Conservation (phyloP, 2,888 invertebrate species). For the Tinea pellionella region DNA sequence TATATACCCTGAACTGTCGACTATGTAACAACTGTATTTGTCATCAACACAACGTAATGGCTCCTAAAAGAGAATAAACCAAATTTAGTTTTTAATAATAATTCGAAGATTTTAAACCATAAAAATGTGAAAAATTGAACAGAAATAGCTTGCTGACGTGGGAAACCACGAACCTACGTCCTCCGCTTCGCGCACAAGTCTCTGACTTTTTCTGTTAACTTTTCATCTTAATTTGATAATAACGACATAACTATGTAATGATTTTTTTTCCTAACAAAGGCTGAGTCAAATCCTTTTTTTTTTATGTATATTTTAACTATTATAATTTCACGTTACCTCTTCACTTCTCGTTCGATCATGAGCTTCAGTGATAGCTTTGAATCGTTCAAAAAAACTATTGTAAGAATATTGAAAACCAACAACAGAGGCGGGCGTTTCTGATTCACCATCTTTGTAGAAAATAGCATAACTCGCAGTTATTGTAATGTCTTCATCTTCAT, state of each 20-base stretch:
- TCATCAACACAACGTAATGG: conserved; percentile 59
- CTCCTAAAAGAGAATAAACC: conserved; percentile 30
- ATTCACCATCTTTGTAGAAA: conserved; percentile 80
- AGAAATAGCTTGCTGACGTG: no score
- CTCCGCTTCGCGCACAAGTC: no score
- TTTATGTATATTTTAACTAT: no score
- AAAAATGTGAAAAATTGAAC: no score
- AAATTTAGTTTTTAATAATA: no score
- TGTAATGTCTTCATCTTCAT: conserved; percentile 65
- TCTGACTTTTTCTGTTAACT: no score
- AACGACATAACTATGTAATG: no score
- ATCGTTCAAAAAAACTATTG: conserved; percentile 73
- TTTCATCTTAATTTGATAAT: no score
- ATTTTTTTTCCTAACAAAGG: no score
- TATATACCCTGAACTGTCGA: conserved; percentile 92
- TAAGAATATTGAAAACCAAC: conserved; percentile 89
- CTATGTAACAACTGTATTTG: conserved; percentile 83
- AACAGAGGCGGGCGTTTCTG: conserved; percentile 87
- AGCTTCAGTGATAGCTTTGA: conserved; percentile 70
- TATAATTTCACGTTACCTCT: neutral
- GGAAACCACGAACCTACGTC: no score
- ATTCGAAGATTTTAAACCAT: no score
- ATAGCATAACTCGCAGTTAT: conserved; percentile 88
- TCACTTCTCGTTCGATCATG: neutral
- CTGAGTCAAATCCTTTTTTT: no score